Conservation (phyloP, 2,113 vertebrate genomes). For the Corythornis madagascariensis region DNA sequence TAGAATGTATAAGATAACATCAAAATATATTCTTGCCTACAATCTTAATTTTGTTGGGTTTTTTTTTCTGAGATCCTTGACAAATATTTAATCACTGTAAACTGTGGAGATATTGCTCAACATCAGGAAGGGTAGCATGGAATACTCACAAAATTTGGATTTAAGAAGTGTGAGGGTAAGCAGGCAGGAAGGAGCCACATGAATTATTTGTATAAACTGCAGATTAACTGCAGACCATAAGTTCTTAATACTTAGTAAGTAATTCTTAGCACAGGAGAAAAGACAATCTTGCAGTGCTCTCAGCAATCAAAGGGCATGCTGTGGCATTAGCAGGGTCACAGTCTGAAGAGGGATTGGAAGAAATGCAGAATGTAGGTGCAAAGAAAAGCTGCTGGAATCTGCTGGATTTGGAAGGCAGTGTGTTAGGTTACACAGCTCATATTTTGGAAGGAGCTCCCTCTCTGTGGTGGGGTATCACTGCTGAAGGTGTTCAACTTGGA, state of each 20-base stretch:
- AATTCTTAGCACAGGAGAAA: not conserved
- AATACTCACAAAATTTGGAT: not conserved
- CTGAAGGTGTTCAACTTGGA: not conserved
- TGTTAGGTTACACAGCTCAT: rapidly evolving
- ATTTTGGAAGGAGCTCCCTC: not conserved
- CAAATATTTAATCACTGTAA: not conserved
- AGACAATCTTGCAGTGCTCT: not conserved
- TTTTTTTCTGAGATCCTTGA: not conserved
- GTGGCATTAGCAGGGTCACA: not conserved
- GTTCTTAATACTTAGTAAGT: not conserved
- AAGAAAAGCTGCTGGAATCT: not conserved
- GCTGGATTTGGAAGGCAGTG: rapidly evolving
- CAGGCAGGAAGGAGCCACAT: not conserved
- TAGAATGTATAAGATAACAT: not conserved
- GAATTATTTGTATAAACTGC: not conserved
- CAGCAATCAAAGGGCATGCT: not conserved
- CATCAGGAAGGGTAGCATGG: not conserved
- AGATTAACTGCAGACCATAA: not conserved
- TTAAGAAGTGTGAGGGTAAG: not conserved
- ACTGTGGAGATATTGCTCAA: not conserved
- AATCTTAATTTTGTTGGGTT: not conserved
- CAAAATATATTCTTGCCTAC: not conserved
- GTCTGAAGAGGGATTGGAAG: not conserved
- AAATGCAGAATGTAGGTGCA: not conserved
- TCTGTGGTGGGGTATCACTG: rapidly evolving